Conservation (phyloP, 1,140 invertebrate species). For the Cydia amplana region DNA sequence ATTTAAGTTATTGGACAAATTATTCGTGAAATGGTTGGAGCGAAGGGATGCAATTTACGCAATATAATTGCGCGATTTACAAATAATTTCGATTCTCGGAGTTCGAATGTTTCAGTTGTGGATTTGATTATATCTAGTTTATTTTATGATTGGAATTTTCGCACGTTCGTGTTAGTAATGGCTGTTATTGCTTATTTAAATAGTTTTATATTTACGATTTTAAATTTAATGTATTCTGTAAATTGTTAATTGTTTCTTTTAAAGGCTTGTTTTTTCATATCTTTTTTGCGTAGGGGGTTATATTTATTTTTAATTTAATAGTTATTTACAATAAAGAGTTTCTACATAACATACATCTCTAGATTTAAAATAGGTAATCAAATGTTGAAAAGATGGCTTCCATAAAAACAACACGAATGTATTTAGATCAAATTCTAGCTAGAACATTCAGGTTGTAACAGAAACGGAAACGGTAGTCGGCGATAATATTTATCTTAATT, state of each 20-base stretch:
- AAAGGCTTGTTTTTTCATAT: too few species aligned
- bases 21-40: slow-evolving; percentile 2
- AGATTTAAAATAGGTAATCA: too few species aligned
- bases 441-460: not conserved
- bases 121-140: not conserved
- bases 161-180: not conserved
- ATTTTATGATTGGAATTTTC: not conserved
- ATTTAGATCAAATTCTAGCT: not conserved
- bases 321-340: too few species aligned
- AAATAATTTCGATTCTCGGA: slow-evolving; percentile 25
- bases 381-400: not conserved
- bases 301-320: too few species aligned
- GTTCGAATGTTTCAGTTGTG: slow-evolving; percentile 15
- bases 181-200: not conserved
- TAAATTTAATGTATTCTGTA: too few species aligned
- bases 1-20: not conserved
- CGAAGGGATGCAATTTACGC: slow-evolving; percentile 27
- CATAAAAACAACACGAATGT: not conserved
- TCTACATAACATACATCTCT: too few species aligned
- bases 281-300: too few species aligned
- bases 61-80: slow-evolving; percentile 27
- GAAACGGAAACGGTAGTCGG: not conserved
- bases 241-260: too few species aligned
- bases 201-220: too few species aligned
- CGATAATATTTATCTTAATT: slow-evolving; percentile 30